These are phyloP conservation scores for Drosophila subobscura DNA, from an alignment of 1,140 invertebrate species.

Conservation along the genomic window DNA sequence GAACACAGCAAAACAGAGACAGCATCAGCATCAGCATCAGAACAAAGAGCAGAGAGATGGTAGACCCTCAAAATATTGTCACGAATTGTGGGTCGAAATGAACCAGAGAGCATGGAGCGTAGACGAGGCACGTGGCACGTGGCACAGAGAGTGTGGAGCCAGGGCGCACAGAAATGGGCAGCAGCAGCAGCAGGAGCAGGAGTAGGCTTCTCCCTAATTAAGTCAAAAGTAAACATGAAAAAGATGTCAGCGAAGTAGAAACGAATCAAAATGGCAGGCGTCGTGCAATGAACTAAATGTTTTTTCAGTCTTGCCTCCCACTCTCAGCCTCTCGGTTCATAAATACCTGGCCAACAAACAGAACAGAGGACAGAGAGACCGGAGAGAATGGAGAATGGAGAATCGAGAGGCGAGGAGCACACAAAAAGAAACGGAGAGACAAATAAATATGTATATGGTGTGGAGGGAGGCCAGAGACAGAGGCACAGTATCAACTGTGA, in stretches of 20 bases:
- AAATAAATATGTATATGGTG: not conserved
- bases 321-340: slow-evolving; percentile 8
- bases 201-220: slow-evolving; percentile 53
- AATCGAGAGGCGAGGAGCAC: slow-evolving; percentile 4
- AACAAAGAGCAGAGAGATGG: slow-evolving; percentile 24
- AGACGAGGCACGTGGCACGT: slow-evolving; percentile 25
- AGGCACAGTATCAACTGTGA: slow-evolving; percentile 1
- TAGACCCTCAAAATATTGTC: slow-evolving; percentile 40
- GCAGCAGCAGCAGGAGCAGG: too few relatives aligned
- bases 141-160: not conserved
- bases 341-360: slow-evolving; percentile 36
- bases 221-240: slow-evolving; percentile 70
- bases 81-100: slow-evolving; percentile 43
- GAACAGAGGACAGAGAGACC: not conserved
- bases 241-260: slow-evolving; percentile 60
- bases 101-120: slow-evolving; percentile 15
- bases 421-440: not conserved
- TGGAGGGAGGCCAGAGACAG: not conserved
- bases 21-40: not conserved
- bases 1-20: not conserved
- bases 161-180: not conserved
- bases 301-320: not conserved
- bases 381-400: too few relatives aligned
- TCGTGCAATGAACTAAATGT: slow-evolving; percentile 45
- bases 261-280: slow-evolving; percentile 48